These are phyloP conservation scores for Eudasyphora cyanicolor DNA, from an alignment of 2,888 invertebrate genomes.

Conservation along the genomic window DNA sequence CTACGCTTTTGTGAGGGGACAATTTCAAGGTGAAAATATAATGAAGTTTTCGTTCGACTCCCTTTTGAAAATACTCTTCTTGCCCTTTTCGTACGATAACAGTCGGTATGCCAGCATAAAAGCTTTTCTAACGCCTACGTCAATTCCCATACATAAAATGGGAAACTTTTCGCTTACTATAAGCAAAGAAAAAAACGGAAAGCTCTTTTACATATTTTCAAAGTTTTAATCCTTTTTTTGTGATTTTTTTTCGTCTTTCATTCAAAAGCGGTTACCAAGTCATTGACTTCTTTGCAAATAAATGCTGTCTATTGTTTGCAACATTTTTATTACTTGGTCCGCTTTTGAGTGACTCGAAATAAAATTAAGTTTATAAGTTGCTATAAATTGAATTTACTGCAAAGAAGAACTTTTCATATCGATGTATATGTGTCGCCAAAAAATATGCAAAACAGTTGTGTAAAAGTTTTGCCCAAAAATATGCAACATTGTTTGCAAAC, in stretches of 20 bases:
- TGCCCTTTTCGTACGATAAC: constrained; percentile 6
- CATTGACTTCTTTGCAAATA: constrained; percentile 58
- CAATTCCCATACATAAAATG: constrained; percentile 46
- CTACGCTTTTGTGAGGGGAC: background rate
- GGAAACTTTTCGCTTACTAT: no score
- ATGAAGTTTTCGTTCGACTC: constrained; percentile 44
- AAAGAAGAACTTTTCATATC: background rate
- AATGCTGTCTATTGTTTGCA: constrained; percentile 1
- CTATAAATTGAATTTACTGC: background rate
- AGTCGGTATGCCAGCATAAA: constrained; percentile 34
- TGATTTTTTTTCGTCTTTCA: constrained; percentile 40
- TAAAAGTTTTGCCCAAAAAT: background rate
- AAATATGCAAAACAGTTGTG: background rate
- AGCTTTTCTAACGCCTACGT: constrained; percentile 65
- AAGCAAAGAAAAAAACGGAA: constrained; percentile 7
- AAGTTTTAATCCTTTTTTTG: constrained; percentile 5
- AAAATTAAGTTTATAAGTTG: constrained; percentile 16
- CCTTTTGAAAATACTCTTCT: constrained; percentile 18
- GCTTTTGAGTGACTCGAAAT: background rate
- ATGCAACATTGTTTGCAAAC: background rate
- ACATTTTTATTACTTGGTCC: background rate
- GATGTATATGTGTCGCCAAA: background rate
- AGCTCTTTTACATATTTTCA: constrained; percentile 43
- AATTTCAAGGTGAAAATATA: constrained; percentile 63
- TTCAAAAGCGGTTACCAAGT: constrained; percentile 55